Base-by-base conservation (phyloP, 2,888 invertebrate genomes). In the Copidosoma aretas region DNA sequence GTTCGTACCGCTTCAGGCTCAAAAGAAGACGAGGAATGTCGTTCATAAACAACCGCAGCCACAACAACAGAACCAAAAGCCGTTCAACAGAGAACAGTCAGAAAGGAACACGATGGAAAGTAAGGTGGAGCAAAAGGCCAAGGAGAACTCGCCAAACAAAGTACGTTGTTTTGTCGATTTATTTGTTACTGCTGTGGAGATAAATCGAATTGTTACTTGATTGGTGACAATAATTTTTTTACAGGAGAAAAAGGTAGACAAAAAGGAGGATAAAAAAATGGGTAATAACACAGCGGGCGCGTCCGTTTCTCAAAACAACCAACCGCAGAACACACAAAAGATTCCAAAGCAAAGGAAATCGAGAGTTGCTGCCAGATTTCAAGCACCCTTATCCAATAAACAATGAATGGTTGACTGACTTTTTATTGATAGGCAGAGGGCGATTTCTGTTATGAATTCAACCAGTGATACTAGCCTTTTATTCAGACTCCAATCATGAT, bases 1-100 rank as follows among this genome's bases (percentile, higher is more conserved):
- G 0, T 88, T 88, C 72, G 86, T 88, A 41, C 88, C 88, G 0
- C 78, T 88, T 21, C 88, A 88, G 78, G 88, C 86, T 3, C 83
- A 87, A 53, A 87, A 86, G 65, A 84, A 84, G 66, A 84, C 82
- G 68, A 82, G 78, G 49, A 58, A 17, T 4, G 62, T 54, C 1
- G 60, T 67, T 0, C 54, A 51, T 0, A 59, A 64, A 22, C 63
- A 59, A n/a, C 57, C 62, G 25, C 52, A 58, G 15, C 57, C 60
- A 22, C 43, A 39, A 5, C 22, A 4, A 17, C 49, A 64, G 17
- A 41, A 59, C 4, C 56, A 67, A 1, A 39, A 58, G 1, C 54
- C 17, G 10, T 65, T 65, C 1, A 43, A 61, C 17, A 52, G 32
- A 0, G 53, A 60, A 8, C 59, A 60, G 41, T 58, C 41, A 8